Conservation (phyloP, 2,797 vertebrate genomes). For the Limnodromus scolopaceus region DNA sequence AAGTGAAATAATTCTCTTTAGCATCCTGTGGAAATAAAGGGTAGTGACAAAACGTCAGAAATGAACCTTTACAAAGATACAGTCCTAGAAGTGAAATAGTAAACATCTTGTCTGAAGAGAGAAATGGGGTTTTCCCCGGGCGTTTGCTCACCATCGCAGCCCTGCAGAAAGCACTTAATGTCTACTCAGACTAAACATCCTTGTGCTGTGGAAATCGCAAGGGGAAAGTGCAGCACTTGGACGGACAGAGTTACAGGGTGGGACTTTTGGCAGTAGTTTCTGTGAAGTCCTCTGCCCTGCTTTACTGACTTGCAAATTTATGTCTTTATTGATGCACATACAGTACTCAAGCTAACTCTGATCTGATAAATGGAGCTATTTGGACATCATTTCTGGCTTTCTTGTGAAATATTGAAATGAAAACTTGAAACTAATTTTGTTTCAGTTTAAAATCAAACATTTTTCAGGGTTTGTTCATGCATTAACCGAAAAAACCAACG, state of each 20-base stretch:
- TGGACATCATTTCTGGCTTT: background rate
- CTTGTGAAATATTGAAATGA: background rate
- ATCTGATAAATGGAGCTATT: background rate
- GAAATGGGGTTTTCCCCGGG: background rate
- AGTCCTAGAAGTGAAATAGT: background rate
- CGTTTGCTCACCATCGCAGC: background rate
- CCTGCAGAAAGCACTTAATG: background rate
- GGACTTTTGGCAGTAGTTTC: background rate
- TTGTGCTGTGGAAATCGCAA: background rate
- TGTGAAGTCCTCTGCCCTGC: background rate
- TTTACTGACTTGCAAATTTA: background rate
- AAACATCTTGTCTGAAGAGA: background rate
- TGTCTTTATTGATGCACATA: background rate
- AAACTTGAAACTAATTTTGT: background rate
- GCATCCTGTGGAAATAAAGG: background rate
- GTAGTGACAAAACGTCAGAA: background rate
- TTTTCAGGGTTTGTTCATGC: background rate
- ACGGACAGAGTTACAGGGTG: background rate
- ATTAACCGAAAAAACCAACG: background rate
- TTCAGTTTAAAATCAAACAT: background rate
- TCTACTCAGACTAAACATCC: background rate
- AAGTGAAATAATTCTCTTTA: constrained; percentile 23
- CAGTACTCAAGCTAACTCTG: background rate
- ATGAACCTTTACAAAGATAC: background rate
- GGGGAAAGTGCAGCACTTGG: background rate